phyloP scores from a whole-genome alignment of 1,140 invertebrate genomes.

The Caenorhabditis briggsae region DNA sequence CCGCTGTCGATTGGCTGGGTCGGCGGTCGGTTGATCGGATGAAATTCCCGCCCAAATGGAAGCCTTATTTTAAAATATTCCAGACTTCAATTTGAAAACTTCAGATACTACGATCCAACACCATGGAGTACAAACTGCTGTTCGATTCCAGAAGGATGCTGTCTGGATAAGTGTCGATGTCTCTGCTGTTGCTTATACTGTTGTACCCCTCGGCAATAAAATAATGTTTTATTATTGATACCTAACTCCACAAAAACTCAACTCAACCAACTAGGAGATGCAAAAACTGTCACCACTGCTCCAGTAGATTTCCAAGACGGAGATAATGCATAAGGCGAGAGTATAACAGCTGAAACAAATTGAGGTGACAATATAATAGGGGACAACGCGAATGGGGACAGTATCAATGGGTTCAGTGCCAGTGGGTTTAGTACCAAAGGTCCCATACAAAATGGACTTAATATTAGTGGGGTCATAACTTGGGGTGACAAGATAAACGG shows the following conservation, averaged over 20 bases:
- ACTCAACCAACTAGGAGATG: conserved; percentile 36
- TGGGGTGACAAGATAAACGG: conserved; percentile 67
- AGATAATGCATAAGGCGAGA: conserved; percentile 73
- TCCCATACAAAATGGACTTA: conserved; percentile 40
- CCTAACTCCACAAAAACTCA: neutral
- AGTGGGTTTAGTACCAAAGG: conserved; percentile 24
- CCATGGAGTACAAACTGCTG: too few species aligned
- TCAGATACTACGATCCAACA: too few species aligned
- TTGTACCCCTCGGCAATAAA: too few species aligned
- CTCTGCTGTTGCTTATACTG: too few species aligned
- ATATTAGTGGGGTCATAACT: conserved; percentile 67
- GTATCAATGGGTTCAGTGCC: conserved; percentile 22
- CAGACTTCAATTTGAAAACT: too few species aligned
- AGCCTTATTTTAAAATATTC: too few species aligned
- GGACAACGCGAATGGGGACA: conserved; percentile 67
- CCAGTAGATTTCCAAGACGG: conserved; percentile 61
- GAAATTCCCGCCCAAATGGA: too few species aligned
- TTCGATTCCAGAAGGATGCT: too few species aligned
- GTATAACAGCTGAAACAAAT: conserved; percentile 71
- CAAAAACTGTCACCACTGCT: conserved; percentile 22
- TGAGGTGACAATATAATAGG: conserved; percentile 71
- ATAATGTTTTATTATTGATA: neutral
- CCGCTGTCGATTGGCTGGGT: too few species aligned
- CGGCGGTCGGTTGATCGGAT: too few species aligned
- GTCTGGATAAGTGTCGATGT: too few species aligned